phyloP scores from a whole-genome alignment of 2,797 vertebrate genomes.

The Heterohyrax brucei region DNA sequence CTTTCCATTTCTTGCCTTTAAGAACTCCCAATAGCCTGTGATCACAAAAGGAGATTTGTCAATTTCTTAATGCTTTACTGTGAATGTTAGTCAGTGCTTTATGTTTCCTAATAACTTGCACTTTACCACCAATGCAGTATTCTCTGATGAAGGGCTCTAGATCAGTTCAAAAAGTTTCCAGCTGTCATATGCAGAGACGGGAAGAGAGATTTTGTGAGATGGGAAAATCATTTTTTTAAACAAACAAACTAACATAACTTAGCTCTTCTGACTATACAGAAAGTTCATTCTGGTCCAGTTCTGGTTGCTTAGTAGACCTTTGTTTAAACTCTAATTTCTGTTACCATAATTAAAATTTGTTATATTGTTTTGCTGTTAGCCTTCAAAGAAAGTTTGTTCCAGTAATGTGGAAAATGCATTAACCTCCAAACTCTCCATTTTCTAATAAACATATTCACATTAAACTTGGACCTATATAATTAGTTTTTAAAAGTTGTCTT shows the following conservation, averaged over 20 bases:
- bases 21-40: not conserved
- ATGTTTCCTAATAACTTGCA: not conserved
- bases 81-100: slow-evolving; percentile 9
- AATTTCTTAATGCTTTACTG: not conserved
- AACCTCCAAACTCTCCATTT: slow-evolving; percentile 33
- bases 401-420: not conserved
- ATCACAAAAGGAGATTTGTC: not conserved
- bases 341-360: not conserved
- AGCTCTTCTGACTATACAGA: not conserved
- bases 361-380: not conserved
- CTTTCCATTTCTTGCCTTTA: not conserved
- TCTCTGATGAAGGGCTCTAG: not conserved
- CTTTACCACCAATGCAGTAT: not conserved
- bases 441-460: not conserved
- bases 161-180: not conserved
- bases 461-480: not conserved
- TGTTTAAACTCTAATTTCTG: not conserved
- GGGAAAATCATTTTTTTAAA: not conserved
- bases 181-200: not conserved
- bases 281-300: not conserved
- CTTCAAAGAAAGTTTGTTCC: not conserved
- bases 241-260: not conserved
- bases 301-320: not conserved
- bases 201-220: not conserved
- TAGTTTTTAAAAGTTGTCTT: not conserved